phyloP scores from a whole-genome alignment of 2,888 invertebrate species.

The Oligia strigilis region DNA sequence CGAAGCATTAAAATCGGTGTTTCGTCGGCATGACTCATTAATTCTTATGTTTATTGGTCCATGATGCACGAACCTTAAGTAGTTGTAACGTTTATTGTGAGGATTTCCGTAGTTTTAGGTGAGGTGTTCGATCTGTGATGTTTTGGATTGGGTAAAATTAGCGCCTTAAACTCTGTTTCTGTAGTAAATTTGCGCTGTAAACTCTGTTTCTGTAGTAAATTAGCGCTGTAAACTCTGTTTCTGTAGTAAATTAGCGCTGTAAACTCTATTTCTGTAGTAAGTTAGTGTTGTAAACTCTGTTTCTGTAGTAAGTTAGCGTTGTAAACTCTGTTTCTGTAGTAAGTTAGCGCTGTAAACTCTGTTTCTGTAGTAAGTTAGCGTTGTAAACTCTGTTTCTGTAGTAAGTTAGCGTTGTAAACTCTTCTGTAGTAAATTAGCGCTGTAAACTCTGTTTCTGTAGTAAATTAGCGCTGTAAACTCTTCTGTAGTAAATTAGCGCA shows the following conservation, averaged over 20 bases:
- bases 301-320: too few species aligned
- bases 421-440: neutral
- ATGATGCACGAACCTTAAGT: conserved; percentile 78
- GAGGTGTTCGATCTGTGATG: conserved; percentile 24
- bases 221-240: too few species aligned
- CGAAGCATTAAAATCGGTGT: conserved; percentile 88
- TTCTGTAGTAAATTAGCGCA: neutral
- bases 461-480: neutral
- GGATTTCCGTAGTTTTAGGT: conserved; percentile 55
- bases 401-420: neutral
- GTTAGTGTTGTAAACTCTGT: too few species aligned
- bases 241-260: too few species aligned
- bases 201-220: too few species aligned
- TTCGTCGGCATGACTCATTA: conserved; percentile 86
- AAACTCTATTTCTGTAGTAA: too few species aligned
- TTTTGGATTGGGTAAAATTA: neutral
- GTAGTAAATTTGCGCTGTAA: too few species aligned
- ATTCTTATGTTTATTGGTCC: conserved; percentile 84
- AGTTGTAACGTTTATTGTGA: conserved; percentile 61
- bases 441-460: neutral
- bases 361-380: too few species aligned
- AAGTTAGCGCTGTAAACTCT: too few species aligned
- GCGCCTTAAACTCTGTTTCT: too few species aligned
- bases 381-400: too few species aligned
- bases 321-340: too few species aligned